phyloP scores from a whole-genome alignment of 2,888 invertebrate genomes.

The Lepidochrysops patricia region DNA sequence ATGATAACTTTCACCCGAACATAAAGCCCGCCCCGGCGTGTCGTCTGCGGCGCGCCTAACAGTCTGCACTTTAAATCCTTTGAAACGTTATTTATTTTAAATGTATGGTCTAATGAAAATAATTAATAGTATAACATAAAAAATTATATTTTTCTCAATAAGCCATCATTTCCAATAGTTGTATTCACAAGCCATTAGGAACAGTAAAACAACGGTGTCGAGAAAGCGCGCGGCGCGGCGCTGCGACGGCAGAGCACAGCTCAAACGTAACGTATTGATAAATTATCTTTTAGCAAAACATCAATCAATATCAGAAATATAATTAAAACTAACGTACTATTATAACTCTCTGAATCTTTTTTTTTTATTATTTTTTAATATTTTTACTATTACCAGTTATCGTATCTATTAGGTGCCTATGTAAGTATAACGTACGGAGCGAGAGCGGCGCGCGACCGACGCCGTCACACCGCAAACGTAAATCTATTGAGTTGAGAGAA shows the following conservation, averaged over 20 bases:
- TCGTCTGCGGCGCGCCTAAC: no score
- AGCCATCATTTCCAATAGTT: background rate
- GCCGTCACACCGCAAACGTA: slow-evolving; percentile 16
- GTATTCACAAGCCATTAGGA: background rate
- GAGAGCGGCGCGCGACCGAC: slow-evolving; percentile 41
- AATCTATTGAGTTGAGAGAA: slow-evolving; percentile 4
- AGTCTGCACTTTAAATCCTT: no score
- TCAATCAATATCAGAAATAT: slow-evolving; percentile 72
- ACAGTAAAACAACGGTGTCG: slow-evolving; percentile 38
- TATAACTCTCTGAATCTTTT: slow-evolving; percentile 63
- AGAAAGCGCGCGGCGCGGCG: slow-evolving; percentile 27
- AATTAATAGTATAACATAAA: background rate
- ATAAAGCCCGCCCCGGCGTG: no score
- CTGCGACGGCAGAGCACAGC: slow-evolving; percentile 38
- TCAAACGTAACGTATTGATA: slow-evolving; percentile 63
- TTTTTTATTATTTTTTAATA: slow-evolving; percentile 29
- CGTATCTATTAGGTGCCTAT: slow-evolving; percentile 53
- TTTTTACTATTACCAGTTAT: slow-evolving; percentile 45
- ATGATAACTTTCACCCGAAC: no score
- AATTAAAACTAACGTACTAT: slow-evolving; percentile 71
- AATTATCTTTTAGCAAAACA: slow-evolving; percentile 71
- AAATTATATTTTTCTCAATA: background rate
- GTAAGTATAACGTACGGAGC: slow-evolving; percentile 42
- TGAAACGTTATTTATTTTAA: no score
- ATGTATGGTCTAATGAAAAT: no score